Evolutionary conservation across 2,888 invertebrate genomes (phyloP).

Genomic region (Cerastis rubricosa): DNA sequence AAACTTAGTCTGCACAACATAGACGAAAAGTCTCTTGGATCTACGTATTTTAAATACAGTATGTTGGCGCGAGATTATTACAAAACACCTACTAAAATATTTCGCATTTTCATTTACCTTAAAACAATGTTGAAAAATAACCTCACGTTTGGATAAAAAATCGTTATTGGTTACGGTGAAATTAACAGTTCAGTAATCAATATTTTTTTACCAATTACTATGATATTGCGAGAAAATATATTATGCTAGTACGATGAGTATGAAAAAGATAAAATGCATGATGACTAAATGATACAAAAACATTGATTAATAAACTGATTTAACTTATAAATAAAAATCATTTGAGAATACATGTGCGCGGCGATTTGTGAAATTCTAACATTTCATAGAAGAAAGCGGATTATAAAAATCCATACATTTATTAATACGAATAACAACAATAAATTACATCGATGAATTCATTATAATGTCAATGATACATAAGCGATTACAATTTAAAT

Average conservation of each 20-base stretch:
- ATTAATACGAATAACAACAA: slow-evolving; percentile 39
- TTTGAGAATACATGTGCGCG: slow-evolving; percentile 44
- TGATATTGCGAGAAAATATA: slow-evolving; percentile 32
- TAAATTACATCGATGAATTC: slow-evolving; percentile 45
- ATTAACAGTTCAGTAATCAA: slow-evolving; percentile 15
- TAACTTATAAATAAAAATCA: slow-evolving; percentile 15
- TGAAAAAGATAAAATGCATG: slow-evolving; percentile 26
- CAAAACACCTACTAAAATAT: slow-evolving; percentile 42
- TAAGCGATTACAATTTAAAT: slow-evolving; percentile 42
- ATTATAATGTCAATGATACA: slow-evolving; percentile 33
- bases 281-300: slow-evolving; percentile 36
- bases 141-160: neutral
- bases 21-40: slow-evolving; percentile 46
- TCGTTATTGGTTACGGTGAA: neutral
- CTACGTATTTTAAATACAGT: slow-evolving; percentile 15
- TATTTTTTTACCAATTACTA: slow-evolving; percentile 26
- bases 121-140: slow-evolving; percentile 6
- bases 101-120: slow-evolving; percentile 34
- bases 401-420: slow-evolving; percentile 40
- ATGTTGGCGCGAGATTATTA: slow-evolving; percentile 20
- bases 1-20: slow-evolving; percentile 44
- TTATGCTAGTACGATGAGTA: slow-evolving; percentile 42
- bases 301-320: slow-evolving; percentile 12
- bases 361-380: slow-evolving; percentile 20
- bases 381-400: slow-evolving; percentile 33